A percentile compares a stretch with the other conserved stretches of the same genome.
Conservation (phyloP, 2,113 vertebrate genomes). For the Campylomormyrus tamandua region DNA sequence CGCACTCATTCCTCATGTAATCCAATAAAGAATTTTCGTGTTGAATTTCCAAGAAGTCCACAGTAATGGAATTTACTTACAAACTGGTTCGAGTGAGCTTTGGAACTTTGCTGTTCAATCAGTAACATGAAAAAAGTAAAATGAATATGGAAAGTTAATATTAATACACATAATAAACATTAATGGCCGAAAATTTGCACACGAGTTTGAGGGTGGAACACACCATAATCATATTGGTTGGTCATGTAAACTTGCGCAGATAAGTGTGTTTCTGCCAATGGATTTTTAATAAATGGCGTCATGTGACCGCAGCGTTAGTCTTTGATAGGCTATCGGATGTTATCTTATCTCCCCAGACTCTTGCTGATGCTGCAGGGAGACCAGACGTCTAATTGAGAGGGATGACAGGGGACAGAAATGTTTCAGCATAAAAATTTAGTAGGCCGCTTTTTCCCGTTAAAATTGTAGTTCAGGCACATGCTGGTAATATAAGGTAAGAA, state of each 20-base stretch:
- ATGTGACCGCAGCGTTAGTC: slow-evolving; percentile 51
- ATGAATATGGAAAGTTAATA: not conserved
- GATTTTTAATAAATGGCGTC: slow-evolving; percentile 62
- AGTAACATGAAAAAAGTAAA: not conserved
- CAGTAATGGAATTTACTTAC: not conserved
- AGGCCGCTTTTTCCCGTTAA: slow-evolving; percentile 38
- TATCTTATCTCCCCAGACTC: slow-evolving; percentile 52
- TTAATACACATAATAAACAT: not conserved
- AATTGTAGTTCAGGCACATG: slow-evolving; percentile 30
- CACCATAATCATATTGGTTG: not conserved
- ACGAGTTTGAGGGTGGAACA: not conserved
- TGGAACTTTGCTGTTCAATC: not conserved
- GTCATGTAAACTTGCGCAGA: not conserved
- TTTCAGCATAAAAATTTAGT: slow-evolving; percentile 43
- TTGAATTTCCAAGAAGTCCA: not conserved
- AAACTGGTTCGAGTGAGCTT: not conserved
- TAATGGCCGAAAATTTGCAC: not conserved
- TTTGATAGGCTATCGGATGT: slow-evolving; percentile 46
- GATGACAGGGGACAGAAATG: slow-evolving; percentile 47
- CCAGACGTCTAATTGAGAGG: slow-evolving; percentile 53
- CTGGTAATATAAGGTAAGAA: slow-evolving; percentile 28
- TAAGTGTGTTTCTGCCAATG: slow-evolving; percentile 48
- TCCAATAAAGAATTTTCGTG: not conserved
- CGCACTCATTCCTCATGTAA: not conserved
- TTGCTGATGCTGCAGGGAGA: slow-evolving; percentile 43